These are phyloP conservation scores for Gonioctena quinquepunctata DNA, from an alignment of 1,140 invertebrate species.

Conservation along the genomic window DNA sequence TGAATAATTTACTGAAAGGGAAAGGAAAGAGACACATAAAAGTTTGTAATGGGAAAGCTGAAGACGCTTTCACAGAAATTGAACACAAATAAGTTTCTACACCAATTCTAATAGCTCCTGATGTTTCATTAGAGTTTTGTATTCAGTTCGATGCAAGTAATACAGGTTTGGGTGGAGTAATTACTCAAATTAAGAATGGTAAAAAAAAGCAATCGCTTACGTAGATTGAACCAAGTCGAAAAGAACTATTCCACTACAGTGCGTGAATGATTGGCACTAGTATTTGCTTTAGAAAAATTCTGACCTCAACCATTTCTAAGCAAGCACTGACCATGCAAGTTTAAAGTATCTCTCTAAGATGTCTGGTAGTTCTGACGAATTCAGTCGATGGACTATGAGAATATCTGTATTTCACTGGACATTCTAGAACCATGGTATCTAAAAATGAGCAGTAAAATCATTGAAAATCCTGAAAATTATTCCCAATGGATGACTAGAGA, in stretches of 20 bases:
- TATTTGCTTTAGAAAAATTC: too few relatives aligned
- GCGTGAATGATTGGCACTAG: too few relatives aligned
- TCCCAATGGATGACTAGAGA: slow-evolving; percentile 4
- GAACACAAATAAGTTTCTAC: not conserved
- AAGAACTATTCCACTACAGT: too few relatives aligned
- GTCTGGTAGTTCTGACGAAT: too few relatives aligned
- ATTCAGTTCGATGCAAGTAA: not conserved
- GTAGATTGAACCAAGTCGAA: too few relatives aligned
- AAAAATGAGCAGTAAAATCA: not conserved
- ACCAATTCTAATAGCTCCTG: not conserved
- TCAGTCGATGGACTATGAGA: too few relatives aligned
- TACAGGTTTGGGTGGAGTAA: not conserved
- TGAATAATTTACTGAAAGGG: not conserved
- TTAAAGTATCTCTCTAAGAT: too few relatives aligned
- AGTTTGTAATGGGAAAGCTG: not conserved
- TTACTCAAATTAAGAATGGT: not conserved
- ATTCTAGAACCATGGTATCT: slow-evolving; percentile 19
- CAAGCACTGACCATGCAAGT: too few relatives aligned
- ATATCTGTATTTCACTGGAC: not conserved
- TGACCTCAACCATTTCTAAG: too few relatives aligned
- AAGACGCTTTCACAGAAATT: not conserved
- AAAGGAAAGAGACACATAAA: not conserved
- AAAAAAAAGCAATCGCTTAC: not conserved
- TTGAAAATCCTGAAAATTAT: slow-evolving; percentile 17
- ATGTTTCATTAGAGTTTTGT: not conserved